phyloP scores from a whole-genome alignment of 2,888 invertebrate genomes.

The Lepidochrysops patricia region DNA sequence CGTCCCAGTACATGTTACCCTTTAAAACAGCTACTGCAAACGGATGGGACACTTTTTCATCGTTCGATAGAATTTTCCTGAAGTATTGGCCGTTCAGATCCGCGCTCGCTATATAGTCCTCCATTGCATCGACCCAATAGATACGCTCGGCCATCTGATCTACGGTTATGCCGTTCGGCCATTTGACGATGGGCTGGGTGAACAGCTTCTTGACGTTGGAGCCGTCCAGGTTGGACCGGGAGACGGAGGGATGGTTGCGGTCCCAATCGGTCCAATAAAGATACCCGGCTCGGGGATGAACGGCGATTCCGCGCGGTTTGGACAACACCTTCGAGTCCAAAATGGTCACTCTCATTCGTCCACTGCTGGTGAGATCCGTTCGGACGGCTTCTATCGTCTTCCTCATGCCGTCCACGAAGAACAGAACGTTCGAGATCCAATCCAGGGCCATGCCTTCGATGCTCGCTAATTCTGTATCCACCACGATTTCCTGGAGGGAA shows the following conservation, averaged over 20 bases:
- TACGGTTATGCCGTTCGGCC: slow-evolving; percentile 92
- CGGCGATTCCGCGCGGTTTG: slow-evolving; percentile 86
- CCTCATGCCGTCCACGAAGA: slow-evolving; percentile 88
- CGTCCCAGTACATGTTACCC: slow-evolving; percentile 91
- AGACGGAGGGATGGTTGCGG: slow-evolving; percentile 82
- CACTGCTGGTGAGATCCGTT: slow-evolving; percentile 72
- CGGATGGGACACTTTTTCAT: slow-evolving; percentile 83
- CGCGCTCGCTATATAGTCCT: slow-evolving; percentile 86
- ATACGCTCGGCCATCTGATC: slow-evolving; percentile 87
- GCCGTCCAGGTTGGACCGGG: slow-evolving; percentile 87
- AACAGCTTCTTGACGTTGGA: slow-evolving; percentile 78
- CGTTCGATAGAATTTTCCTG: slow-evolving; percentile 77
- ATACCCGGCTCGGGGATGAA: slow-evolving; percentile 87
- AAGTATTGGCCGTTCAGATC: slow-evolving; percentile 82
- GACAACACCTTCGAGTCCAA: slow-evolving; percentile 78
- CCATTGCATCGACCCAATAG: slow-evolving; percentile 91
- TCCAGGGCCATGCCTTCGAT: slow-evolving; percentile 93
- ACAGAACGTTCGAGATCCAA: slow-evolving; percentile 90
- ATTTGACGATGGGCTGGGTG: slow-evolving; percentile 79
- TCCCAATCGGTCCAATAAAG: slow-evolving; percentile 94
- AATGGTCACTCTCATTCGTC: slow-evolving; percentile 85
- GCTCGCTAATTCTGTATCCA: slow-evolving; percentile 83
- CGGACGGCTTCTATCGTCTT: slow-evolving; percentile 88
- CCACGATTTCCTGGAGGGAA: slow-evolving; percentile 78
- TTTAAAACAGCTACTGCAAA: slow-evolving; percentile 91